Evolutionary conservation across 2,113 vertebrate species (phyloP).

Genomic region (Xerus inauris): DNA sequence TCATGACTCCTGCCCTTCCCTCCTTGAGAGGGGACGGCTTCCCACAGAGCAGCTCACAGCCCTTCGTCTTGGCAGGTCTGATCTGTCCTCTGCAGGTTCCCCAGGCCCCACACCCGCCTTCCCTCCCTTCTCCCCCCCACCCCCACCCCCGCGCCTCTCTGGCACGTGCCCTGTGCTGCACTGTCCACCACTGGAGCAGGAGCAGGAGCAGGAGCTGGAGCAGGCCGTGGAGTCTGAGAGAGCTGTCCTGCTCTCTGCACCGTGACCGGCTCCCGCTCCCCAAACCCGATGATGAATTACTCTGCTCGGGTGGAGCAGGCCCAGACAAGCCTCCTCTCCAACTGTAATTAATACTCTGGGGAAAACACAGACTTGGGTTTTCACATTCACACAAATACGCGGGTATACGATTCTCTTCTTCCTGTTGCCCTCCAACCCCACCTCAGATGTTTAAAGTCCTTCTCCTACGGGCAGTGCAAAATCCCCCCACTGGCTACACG

Average conservation of each 20-base stretch:
- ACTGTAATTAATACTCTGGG: conserved; percentile 76
- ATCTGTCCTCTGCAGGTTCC: too few species aligned
- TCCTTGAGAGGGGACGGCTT: background rate
- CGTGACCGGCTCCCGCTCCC: background rate
- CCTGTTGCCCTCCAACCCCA: background rate
- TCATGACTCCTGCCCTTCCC: background rate
- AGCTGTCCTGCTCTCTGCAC: conserved; percentile 7
- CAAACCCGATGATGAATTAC: conserved; percentile 59
- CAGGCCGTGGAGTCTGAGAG: background rate
- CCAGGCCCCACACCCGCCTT: too few species aligned
- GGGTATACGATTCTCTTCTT: background rate
- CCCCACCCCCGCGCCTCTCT: too few species aligned
- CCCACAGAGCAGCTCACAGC: background rate
- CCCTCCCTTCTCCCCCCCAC: background rate
- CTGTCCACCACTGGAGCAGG: background rate
- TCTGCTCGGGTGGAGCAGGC: conserved; percentile 48
- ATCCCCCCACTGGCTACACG: background rate
- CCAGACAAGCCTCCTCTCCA: conserved; percentile 49
- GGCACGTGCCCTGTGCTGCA: background rate
- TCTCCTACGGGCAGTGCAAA: background rate
- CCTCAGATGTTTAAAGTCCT: background rate
- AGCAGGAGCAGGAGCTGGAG: background rate
- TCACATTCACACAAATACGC: background rate
- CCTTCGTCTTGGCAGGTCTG: background rate
- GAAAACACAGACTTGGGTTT: conserved; percentile 35